phyloP scores from a whole-genome alignment of 2,113 vertebrate species.

The Gobius niger region DNA sequence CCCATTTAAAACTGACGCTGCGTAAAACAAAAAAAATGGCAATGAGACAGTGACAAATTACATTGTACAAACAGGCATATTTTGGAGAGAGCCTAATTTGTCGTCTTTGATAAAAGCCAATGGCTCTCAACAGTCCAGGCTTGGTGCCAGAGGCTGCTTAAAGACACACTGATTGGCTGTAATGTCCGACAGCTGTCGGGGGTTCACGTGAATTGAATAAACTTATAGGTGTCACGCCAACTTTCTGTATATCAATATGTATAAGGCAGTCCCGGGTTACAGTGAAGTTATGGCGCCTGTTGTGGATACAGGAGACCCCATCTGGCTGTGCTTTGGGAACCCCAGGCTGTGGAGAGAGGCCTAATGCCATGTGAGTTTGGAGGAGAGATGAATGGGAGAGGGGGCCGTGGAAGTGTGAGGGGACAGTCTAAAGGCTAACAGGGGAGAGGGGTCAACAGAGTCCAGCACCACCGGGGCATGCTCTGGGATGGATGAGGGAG shows the following conservation, averaged over 20 bases:
- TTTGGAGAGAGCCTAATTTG: slow-evolving; percentile 72
- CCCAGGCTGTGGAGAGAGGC: slow-evolving; percentile 37
- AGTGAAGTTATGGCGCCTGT: slow-evolving; percentile 55
- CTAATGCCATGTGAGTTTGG: slow-evolving; percentile 19
- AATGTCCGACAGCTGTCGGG: slow-evolving; percentile 77
- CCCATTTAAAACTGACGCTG: too few relatives aligned
- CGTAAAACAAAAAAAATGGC: slow-evolving; percentile 20
- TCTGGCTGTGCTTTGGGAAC: slow-evolving; percentile 61
- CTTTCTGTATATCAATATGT: slow-evolving; percentile 69
- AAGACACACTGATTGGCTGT: slow-evolving; percentile 69
- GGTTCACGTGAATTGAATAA: slow-evolving; percentile 53
- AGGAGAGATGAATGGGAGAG: slow-evolving; percentile 14
- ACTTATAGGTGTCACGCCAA: slow-evolving; percentile 58
- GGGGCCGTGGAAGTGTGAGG: slow-evolving; percentile 28
- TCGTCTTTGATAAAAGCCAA: slow-evolving; percentile 71
- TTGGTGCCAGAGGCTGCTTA: slow-evolving; percentile 59
- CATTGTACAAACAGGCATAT: slow-evolving; percentile 46
- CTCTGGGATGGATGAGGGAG: slow-evolving; percentile 44
- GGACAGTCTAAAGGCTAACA: slow-evolving; percentile 43
- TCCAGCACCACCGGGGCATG: slow-evolving; percentile 22
- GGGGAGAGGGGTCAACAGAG: slow-evolving; percentile 52
- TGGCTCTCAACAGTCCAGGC: slow-evolving; percentile 65
- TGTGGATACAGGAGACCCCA: slow-evolving; percentile 63
- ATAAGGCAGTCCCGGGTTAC: slow-evolving; percentile 46
- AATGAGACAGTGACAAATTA: slow-evolving; percentile 67